Percentiles rank a stretch among this genome's conserved stretches.
Evolutionary conservation across 2,888 invertebrate genomes (phyloP).

Genomic region (Lucinisca nassula): DNA sequence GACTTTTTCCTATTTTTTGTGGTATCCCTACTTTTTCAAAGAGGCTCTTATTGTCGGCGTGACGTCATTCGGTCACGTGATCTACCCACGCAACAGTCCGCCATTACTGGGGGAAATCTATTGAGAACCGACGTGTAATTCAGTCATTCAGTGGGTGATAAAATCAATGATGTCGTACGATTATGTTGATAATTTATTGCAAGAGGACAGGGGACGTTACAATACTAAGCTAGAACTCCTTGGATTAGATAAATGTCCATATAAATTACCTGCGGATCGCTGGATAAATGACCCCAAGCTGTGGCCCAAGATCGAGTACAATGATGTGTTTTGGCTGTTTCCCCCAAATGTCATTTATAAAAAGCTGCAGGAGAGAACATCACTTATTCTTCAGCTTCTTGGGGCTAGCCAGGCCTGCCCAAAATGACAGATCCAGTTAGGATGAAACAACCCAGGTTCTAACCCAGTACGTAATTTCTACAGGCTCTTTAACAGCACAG

Average conservation of each 20-base stretch:
- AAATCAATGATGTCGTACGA: constrained; percentile 5
- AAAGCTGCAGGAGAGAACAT: no score
- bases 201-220: constrained; percentile 15
- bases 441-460: no score
- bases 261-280: constrained; percentile 27
- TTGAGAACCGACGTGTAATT: background rate
- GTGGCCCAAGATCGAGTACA: constrained; percentile 29
- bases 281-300: constrained; percentile 37
- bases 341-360: no score
- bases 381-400: no score
- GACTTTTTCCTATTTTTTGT: no score
- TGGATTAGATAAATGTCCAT: constrained; percentile 30
- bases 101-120: constrained; percentile 15
- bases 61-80: constrained; percentile 20
- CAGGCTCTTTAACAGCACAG: no score
- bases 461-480: no score
- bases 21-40: no score
- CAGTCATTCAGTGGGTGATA: background rate
- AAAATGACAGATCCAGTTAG: no score
- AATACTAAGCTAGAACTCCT: background rate
- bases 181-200: constrained; percentile 20
- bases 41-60: constrained; percentile 11
- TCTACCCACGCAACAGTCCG: background rate
- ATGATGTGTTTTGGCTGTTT: constrained; percentile 11
- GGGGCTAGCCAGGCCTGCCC: no score